These are phyloP conservation scores for Daphoenositta chrysoptera DNA, from an alignment of 2,113 vertebrate genomes.

Conservation along the genomic window DNA sequence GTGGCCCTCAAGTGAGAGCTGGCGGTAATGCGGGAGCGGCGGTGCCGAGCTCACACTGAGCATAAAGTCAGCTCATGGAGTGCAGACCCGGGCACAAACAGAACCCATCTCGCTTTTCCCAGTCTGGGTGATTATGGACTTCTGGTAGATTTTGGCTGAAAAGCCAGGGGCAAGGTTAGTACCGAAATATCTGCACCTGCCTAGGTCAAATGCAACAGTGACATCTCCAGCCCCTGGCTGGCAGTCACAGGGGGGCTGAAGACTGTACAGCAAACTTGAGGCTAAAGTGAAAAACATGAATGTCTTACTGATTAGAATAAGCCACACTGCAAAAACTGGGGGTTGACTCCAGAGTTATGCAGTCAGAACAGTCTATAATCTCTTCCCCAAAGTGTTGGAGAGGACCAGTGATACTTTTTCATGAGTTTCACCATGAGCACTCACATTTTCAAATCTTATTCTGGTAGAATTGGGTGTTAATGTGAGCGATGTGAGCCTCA, in stretches of 20 bases:
- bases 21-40: neutral
- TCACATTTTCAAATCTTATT: neutral
- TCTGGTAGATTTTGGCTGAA: neutral
- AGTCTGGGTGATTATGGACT: neutral
- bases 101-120: neutral
- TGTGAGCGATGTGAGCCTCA: neutral
- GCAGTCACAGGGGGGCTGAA: neutral
- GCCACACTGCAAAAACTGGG: neutral
- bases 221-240: neutral
- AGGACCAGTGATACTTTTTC: rapidly evolving
- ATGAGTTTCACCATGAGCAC: neutral
- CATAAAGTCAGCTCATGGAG: neutral
- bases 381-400: neutral
- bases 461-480: neutral
- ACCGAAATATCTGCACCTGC: neutral
- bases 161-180: neutral
- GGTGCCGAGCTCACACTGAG: rapidly evolving
- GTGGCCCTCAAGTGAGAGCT: neutral
- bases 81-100: rapidly evolving
- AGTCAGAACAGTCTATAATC: neutral
- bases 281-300: neutral
- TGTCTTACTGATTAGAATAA: neutral
- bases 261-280: neutral
- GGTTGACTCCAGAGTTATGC: neutral
- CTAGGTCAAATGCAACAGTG: neutral